phyloP scores from a whole-genome alignment of 1,140 invertebrate genomes.

The Vanessa atalanta region DNA sequence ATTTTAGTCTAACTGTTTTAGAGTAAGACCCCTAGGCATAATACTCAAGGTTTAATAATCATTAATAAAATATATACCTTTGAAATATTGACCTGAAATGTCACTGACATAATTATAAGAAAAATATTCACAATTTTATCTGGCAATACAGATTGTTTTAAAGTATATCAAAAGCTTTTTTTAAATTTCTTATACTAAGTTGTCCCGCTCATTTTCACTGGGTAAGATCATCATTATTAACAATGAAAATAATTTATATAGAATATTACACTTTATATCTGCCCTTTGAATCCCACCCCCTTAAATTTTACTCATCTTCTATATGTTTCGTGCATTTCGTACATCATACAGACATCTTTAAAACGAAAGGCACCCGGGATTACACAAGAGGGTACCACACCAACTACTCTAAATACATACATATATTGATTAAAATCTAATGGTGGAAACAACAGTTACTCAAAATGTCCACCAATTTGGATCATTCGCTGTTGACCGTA shows the following conservation, averaged over 20 bases:
- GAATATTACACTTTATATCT: constrained; percentile 69
- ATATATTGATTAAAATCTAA: constrained; percentile 71
- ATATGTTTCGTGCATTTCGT: constrained; percentile 83
- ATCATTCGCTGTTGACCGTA: constrained; percentile 48
- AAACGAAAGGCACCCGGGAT: constrained; percentile 78
- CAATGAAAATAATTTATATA: constrained; percentile 78
- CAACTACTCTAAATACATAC: constrained; percentile 75
- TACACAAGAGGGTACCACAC: constrained; percentile 79
- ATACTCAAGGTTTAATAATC: constrained; percentile 76
- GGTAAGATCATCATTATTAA: constrained; percentile 71
- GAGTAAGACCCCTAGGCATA: constrained; percentile 69
- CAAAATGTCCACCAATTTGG: constrained; percentile 53
- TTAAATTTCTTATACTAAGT: constrained; percentile 74
- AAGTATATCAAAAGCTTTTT: constrained; percentile 71
- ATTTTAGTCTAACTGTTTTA: constrained; percentile 58
- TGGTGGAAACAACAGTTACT: constrained; percentile 58
- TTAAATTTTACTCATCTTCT: constrained; percentile 79
- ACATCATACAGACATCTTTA: constrained; percentile 81
- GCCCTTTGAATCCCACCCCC: constrained; percentile 58
- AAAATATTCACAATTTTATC: constrained; percentile 81
- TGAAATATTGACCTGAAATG: constrained; percentile 75
- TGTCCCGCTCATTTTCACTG: constrained; percentile 71
- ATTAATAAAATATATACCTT: constrained; percentile 67
- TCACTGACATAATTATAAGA: constrained; percentile 76
- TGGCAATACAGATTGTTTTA: constrained; percentile 79